Evolutionary conservation across 35 echinoderm and acorn worm genomes (phyloP).

Genomic region (Amphiura filiformis): DNA sequence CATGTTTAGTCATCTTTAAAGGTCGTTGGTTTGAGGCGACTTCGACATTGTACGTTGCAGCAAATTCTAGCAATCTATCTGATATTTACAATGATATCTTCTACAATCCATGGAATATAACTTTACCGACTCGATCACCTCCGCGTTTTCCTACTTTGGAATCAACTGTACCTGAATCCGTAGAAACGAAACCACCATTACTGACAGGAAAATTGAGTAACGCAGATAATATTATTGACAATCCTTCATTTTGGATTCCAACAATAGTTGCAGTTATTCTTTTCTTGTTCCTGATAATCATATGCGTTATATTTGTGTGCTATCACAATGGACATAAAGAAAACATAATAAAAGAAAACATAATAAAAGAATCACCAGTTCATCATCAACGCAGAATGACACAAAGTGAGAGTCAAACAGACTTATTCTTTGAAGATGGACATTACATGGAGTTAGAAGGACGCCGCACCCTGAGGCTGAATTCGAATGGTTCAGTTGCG

Average conservation of each 20-base stretch:
- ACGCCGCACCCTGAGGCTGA: neutral
- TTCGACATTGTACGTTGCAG: neutral
- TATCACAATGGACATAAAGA: neutral
- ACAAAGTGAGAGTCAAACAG: neutral
- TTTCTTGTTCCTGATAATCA: neutral
- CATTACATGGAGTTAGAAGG: neutral
- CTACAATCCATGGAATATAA: constrained; percentile 4
- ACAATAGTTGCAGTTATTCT: neutral
- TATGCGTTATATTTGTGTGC: neutral
- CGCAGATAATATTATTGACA: neutral
- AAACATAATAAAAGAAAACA: no score
- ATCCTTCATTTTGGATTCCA: neutral
- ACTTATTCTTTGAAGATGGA: neutral
- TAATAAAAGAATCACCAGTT: no score
- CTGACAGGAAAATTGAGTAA: neutral
- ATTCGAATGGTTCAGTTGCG: neutral
- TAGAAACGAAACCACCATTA: no score
- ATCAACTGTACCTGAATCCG: no score
- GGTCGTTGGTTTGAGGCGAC: neutral
- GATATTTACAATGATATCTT: neutral
- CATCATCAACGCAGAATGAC: neutral
- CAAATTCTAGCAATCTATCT: neutral
- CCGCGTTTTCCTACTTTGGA: neutral
- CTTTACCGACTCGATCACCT: neutral
- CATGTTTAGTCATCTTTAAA: neutral